Evolutionary conservation across 2,888 invertebrate genomes (phyloP), one percentile per base, ranked within the genome.

Genomic region (Trachelus troglodyta): DNA sequence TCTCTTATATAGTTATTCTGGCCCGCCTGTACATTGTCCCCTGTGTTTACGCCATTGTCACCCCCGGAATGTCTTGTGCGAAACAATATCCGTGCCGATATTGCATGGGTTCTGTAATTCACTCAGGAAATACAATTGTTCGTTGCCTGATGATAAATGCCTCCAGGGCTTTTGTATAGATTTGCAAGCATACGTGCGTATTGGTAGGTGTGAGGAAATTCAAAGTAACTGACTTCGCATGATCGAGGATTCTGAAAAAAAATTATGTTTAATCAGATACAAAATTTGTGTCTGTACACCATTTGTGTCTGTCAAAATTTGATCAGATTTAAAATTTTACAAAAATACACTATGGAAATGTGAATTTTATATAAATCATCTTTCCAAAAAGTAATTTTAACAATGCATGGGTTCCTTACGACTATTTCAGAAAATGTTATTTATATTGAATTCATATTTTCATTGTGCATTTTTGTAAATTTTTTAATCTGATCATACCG

Each of bases 41-140:
- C 69, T 56, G 71, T 79, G 81, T 84, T 82, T 83, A 80, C 82
- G 75, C 80, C 81, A 85, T 84, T 84, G 85, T 84, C 82, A 81
- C 80, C 82, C 79, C 81, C 71, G 86, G 86, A 87, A 86, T 86
- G 81, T 86, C 83, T 86, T 87, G 85, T 84, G 82, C 83, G 85
- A 88, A 90, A 91, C 90, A 91, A 91, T 91, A 91, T 91, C 91
- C 91, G 90, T 86, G 86, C 87, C 87, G 88, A 89, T 90, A 90
- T 90, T 90, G 89, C 90, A 87, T 86, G 86, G 87, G 87, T 84
- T 86, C 86, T 79, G 87, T 87, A 88, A 90, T 91, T 89, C 89
- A 84, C 86, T 85, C 85, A 87, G 89, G 90, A 90, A 91, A 90
- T 90, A 83, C 87, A 85, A 91, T 90, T 90, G 90, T 90, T 90